phyloP scores from a whole-genome alignment of 2,797 vertebrate genomes.

The Chelon auratus region DNA sequence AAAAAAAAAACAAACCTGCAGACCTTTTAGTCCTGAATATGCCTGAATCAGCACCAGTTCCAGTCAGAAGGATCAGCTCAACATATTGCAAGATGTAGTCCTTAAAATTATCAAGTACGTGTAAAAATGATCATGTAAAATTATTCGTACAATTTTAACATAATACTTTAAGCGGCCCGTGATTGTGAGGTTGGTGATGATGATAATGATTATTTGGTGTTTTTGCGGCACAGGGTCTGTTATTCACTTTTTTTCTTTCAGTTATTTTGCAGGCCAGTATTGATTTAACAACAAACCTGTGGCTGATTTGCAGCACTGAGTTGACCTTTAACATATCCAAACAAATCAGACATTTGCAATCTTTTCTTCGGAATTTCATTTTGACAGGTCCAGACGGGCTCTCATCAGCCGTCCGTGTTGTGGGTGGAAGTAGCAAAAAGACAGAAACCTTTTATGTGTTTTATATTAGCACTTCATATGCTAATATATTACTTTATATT shows the following conservation, averaged over 20 bases:
- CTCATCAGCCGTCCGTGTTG: neutral
- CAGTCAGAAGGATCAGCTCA: no score
- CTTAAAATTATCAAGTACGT: no score
- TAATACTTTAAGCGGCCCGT: no score
- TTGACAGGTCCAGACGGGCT: neutral
- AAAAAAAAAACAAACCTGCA: no score
- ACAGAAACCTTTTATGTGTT: no score
- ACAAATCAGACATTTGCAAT: neutral
- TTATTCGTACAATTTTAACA: no score
- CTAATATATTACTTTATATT: conserved; percentile 6
- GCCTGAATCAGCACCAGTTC: no score
- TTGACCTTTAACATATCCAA: conserved; percentile 5
- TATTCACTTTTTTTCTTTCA: no score
- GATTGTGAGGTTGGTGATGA: neutral
- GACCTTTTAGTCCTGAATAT: no score
- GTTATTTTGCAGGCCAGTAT: neutral
- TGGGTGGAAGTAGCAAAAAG: neutral
- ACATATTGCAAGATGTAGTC: no score
- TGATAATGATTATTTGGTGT: neutral
- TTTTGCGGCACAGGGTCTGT: neutral
- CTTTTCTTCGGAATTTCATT: neutral
- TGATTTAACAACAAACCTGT: neutral
- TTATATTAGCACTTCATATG: neutral
- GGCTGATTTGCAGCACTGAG: neutral
- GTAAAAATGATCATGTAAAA: no score